Percentiles rank a stretch among this genome's conserved stretches.
These are phyloP conservation scores for Platanista minor DNA, from an alignment of 2,113 vertebrate species.

Conservation along the genomic window DNA sequence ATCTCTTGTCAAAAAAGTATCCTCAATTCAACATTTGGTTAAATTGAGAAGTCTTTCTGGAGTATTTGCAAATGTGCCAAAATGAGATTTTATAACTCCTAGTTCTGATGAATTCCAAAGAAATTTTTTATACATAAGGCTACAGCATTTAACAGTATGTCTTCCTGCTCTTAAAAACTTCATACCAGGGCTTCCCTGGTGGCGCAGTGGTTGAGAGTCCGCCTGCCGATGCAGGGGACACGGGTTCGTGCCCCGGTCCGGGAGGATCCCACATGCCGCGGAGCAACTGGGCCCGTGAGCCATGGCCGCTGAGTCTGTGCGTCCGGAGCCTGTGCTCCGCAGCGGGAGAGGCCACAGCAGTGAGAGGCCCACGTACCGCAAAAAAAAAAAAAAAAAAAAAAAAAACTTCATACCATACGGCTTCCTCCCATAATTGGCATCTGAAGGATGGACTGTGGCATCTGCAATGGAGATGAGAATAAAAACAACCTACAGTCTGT, in stretches of 20 bases:
- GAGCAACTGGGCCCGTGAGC: too few species aligned
- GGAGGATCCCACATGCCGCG: too few species aligned
- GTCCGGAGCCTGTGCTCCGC: too few species aligned
- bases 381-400: too few species aligned
- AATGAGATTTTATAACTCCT: slow-evolving; percentile 26
- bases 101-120: slow-evolving; percentile 26
- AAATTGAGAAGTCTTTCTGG: slow-evolving; percentile 3
- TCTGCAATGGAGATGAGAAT: not conserved
- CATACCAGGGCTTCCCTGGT: too few species aligned
- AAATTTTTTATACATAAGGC: slow-evolving; percentile 9
- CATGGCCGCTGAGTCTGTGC: too few species aligned
- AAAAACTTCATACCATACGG: slow-evolving; percentile 15
- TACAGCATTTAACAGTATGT: slow-evolving; percentile 48
- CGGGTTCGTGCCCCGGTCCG: too few species aligned
- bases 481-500: slow-evolving; percentile 19
- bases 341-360: too few species aligned
- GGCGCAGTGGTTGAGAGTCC: too few species aligned
- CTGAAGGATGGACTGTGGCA: not conserved
- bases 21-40: slow-evolving; percentile 40
- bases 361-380: too few species aligned
- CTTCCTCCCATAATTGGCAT: not conserved
- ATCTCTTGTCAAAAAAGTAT: not conserved
- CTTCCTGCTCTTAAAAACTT: slow-evolving; percentile 20
- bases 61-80: slow-evolving; percentile 1
- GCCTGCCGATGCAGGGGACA: too few species aligned